A percentile compares a stretch with the other conserved stretches of the same genome.
These are phyloP conservation scores for Hypotaenidia okinawae DNA, from an alignment of 2,797 vertebrate genomes.

Conservation along the genomic window DNA sequence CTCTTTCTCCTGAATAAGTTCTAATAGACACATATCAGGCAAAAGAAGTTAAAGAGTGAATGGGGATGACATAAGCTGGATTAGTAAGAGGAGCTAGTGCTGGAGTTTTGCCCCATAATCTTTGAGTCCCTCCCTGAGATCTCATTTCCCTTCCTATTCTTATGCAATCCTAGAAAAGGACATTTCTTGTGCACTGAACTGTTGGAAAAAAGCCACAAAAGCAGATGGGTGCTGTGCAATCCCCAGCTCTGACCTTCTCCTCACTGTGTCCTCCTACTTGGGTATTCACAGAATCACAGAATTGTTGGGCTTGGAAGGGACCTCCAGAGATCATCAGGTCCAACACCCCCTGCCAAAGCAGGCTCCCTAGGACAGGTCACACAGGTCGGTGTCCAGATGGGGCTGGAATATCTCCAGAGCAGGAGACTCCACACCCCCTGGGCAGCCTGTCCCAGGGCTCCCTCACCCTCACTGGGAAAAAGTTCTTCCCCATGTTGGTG, in stretches of 20 bases:
- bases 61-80: background rate
- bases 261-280: accelerated
- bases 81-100: background rate
- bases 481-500: too few relatives aligned
- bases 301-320: too few relatives aligned
- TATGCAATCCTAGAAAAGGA: background rate
- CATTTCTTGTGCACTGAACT: background rate
- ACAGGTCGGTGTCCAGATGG: too few relatives aligned
- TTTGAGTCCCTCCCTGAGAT: slow-evolving; percentile 4
- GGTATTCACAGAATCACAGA: background rate
- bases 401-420: too few relatives aligned
- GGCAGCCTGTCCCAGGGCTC: too few relatives aligned
- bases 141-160: slow-evolving; percentile 18
- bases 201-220: background rate
- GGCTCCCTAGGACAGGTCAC: too few relatives aligned
- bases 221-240: background rate
- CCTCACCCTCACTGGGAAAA: too few relatives aligned
- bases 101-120: background rate
- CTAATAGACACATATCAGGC: background rate
- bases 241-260: background rate
- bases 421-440: too few relatives aligned
- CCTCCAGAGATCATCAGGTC: too few relatives aligned
- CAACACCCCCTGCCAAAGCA: background rate
- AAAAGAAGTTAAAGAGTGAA: background rate
- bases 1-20: background rate